Percentiles rank a stretch among this genome's conserved stretches.
Evolutionary conservation across 1,140 invertebrate species (phyloP).

Genomic region (Babylonia areolata): DNA sequence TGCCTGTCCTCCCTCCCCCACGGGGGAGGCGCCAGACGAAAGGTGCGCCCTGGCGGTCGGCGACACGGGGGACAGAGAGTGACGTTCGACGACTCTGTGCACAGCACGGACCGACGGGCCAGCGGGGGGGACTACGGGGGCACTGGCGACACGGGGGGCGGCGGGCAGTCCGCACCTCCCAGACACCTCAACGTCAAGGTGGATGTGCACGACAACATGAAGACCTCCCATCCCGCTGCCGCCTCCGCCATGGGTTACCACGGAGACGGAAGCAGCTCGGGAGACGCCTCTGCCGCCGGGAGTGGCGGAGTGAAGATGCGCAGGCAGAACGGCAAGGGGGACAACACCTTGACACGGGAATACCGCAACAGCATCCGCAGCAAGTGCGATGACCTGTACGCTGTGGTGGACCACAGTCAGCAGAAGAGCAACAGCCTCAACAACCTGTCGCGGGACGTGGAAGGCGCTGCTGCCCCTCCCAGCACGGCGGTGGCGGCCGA

Average conservation of each 20-base stretch:
- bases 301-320: background rate
- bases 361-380: constrained; percentile 53
- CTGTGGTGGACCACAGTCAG: constrained; percentile 18
- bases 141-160: constrained; percentile 11
- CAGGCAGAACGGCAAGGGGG: background rate
- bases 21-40: constrained; percentile 45
- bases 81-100: constrained; percentile 61
- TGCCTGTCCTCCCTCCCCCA: constrained; percentile 9
- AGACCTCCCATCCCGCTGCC: background rate
- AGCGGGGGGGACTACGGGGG: constrained; percentile 18
- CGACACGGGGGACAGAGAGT: constrained; percentile 58
- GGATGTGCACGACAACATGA: constrained; percentile 45
- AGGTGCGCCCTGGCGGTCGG: constrained; percentile 34
- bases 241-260: background rate
- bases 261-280: background rate
- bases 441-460: constrained; percentile 42
- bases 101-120: constrained; percentile 44
- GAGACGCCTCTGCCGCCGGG: background rate
- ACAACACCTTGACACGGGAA: constrained; percentile 41
- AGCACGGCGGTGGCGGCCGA: background rate
- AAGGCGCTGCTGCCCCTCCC: background rate
- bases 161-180: background rate
- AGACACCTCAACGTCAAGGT: constrained; percentile 45
- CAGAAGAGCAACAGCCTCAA: constrained; percentile 24
- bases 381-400: constrained; percentile 51